Percentiles rank a stretch among this genome's conserved stretches.
Evolutionary conservation across 2,797 vertebrate species (phyloP).

Genomic region (Dryobates pubescens): DNA sequence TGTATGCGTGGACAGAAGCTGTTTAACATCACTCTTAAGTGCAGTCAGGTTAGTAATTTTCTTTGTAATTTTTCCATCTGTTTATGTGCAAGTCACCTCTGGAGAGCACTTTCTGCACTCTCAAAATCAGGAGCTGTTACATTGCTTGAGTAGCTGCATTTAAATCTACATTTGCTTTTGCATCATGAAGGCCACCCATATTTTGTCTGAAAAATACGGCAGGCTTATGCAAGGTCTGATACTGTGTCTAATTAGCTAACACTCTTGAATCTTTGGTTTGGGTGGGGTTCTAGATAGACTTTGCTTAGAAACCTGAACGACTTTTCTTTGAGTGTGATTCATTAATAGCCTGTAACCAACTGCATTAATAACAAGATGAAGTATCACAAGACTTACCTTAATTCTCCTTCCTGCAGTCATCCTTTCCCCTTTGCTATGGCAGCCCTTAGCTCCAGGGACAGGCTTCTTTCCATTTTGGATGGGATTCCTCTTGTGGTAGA

Average conservation of each 20-base stretch:
- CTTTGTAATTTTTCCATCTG: conserved; percentile 22
- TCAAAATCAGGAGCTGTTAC: background rate
- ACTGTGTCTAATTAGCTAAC: background rate
- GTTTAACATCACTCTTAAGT: conserved; percentile 18
- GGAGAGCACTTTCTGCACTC: background rate
- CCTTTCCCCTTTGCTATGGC: background rate
- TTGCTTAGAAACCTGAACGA: background rate
- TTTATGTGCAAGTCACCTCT: background rate
- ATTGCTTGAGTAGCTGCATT: background rate
- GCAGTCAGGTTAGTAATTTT: background rate
- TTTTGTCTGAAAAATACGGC: background rate
- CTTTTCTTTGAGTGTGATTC: background rate
- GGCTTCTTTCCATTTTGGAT: background rate
- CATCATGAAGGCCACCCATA: background rate
- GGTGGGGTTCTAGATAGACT: background rate
- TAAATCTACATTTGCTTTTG: background rate
- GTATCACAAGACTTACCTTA: background rate
- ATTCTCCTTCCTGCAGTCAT: background rate
- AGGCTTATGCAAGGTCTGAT: background rate
- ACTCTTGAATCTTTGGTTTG: background rate
- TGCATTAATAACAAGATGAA: background rate
- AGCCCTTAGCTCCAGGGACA: background rate
- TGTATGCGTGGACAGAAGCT: conserved; percentile 7
- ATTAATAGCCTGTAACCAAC: background rate
- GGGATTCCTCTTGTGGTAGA: background rate